Base-by-base conservation (phyloP, 2,888 invertebrate species). In the Parnassius smintheus region DNA sequence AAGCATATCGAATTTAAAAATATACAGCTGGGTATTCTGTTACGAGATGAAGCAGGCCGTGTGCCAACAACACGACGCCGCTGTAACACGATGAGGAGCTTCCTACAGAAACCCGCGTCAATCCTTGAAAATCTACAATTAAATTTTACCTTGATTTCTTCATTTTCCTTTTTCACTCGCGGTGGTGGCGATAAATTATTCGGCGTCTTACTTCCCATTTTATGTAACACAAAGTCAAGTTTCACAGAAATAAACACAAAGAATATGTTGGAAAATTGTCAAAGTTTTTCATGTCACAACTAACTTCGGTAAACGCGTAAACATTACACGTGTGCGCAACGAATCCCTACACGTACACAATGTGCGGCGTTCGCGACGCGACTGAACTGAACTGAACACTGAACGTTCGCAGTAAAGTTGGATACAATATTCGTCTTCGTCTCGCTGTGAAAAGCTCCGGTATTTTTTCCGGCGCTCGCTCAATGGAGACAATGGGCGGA, bases 101-200 rank as follows among this genome's bases (percentile, higher is more conserved):
- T 77, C 79, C 76, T 81, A 81, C 85, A 87, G 88, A 88, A 88
- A 81, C 80, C 75, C 75, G 69, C 78, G 74, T 82, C 81, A 82
- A 77, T 79, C 58, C 58, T 58, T 54, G 62, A 49, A 22, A 62
- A 41, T 48, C 58, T 58, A 56, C 63, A 63, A 63, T 63, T 63
- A 59, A 59, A 65, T 51, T 77, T 80, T 89, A 96, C 95, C 94
- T 95, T 95, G 82, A 95, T 95, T 89, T 95, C 95, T 89, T 94
- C 94, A 74, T 93, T 91, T 82, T 95, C 95, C 84, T 95, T 95
- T 85, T 95, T 95, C 71, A 94, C 91, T 76, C 85, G 83, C 10
- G 86, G 86, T 42, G 91, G 87, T 62, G 88, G 83, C 8, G 84
- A 74, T 48, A 85, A 76, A 60, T 85, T 80, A 35, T 79, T 66